Percentiles rank a stretch among this genome's conserved stretches.
phyloP scores from a whole-genome alignment of 2,113 vertebrate genomes.

The Pica pica region DNA sequence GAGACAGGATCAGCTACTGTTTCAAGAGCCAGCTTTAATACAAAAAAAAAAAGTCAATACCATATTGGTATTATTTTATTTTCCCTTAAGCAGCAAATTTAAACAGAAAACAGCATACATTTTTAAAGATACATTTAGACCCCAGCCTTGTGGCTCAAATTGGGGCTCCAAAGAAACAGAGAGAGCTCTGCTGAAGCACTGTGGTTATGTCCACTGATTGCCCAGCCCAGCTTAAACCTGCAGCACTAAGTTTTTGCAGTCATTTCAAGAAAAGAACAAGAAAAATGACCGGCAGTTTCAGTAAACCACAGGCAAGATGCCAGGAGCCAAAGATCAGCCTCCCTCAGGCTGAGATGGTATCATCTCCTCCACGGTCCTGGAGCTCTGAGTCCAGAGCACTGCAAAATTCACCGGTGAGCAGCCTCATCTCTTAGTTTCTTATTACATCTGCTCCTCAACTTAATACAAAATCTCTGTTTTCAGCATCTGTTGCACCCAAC shows the following conservation, averaged over 20 bases:
- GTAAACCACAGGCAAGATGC: slow-evolving; percentile 62
- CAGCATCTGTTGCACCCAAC: background rate
- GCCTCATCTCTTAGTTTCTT: slow-evolving; percentile 32
- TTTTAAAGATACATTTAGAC: slow-evolving; percentile 14
- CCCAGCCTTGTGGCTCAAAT: background rate
- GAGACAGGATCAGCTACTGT: background rate
- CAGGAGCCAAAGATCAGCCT: slow-evolving; percentile 71
- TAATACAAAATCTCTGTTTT: background rate
- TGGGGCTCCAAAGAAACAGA: background rate
- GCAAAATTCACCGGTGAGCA: slow-evolving; percentile 60
- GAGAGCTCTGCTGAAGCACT: background rate
- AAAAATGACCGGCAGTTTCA: slow-evolving; percentile 64
- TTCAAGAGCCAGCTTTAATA: background rate
- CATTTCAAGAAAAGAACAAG: slow-evolving; percentile 39
- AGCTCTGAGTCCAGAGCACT: slow-evolving; percentile 10
- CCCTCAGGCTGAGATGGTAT: slow-evolving; percentile 66
- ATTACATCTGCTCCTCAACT: background rate
- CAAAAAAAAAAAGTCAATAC: background rate
- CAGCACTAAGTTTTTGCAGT: slow-evolving; percentile 57
- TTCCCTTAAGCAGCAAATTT: background rate
- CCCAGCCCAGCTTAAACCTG: background rate
- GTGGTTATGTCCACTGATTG: background rate
- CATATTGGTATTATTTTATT: background rate
- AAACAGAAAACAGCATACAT: background rate
- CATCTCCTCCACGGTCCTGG: slow-evolving; percentile 54